Evolutionary conservation across 1,140 invertebrate species (phyloP).

Genomic region (Drosophila punjabiensis): DNA sequence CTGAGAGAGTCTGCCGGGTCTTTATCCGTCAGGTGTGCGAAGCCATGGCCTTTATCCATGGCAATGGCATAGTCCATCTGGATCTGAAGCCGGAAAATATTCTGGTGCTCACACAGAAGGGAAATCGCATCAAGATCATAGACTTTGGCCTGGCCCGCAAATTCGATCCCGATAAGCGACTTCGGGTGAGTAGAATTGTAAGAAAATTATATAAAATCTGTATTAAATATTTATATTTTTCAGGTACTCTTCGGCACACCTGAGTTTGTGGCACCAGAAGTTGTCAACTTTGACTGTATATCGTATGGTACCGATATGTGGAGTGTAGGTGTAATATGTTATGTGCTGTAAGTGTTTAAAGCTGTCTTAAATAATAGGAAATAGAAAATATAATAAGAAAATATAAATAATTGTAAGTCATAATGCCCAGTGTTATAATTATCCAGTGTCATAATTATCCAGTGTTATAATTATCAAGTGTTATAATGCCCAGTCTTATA

Average conservation of each 20-base stretch:
- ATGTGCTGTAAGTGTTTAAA: slow-evolving; percentile 95
- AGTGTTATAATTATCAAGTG: background rate
- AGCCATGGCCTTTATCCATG: slow-evolving; percentile 98
- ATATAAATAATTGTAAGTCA: background rate
- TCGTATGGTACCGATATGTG: slow-evolving; percentile 98
- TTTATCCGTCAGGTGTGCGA: slow-evolving; percentile 99
- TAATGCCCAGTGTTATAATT: background rate
- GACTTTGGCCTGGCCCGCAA: slow-evolving; percentile 98
- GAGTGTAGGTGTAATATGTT: slow-evolving; percentile 98
- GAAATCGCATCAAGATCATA: slow-evolving; percentile 99
- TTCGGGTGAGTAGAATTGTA: slow-evolving; percentile 86
- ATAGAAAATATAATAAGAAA: no score
- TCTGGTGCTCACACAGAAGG: slow-evolving; percentile 96
- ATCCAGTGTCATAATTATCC: background rate
- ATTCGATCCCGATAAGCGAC: slow-evolving; percentile 96
- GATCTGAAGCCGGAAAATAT: slow-evolving; percentile 99
- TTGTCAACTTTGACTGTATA: slow-evolving; percentile 99
- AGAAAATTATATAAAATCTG: background rate
- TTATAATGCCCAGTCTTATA: background rate
- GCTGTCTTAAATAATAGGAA: background rate
- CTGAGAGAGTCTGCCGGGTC: slow-evolving; percentile 97
- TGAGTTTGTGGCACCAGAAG: slow-evolving; percentile 99
- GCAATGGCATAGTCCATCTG: slow-evolving; percentile 96
- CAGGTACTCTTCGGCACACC: slow-evolving; percentile 98
- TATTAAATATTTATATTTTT: background rate